Percentiles rank a stretch among this genome's conserved stretches.
Conservation (phyloP, 2,888 invertebrate genomes). For the Eretmocerus hayati region DNA sequence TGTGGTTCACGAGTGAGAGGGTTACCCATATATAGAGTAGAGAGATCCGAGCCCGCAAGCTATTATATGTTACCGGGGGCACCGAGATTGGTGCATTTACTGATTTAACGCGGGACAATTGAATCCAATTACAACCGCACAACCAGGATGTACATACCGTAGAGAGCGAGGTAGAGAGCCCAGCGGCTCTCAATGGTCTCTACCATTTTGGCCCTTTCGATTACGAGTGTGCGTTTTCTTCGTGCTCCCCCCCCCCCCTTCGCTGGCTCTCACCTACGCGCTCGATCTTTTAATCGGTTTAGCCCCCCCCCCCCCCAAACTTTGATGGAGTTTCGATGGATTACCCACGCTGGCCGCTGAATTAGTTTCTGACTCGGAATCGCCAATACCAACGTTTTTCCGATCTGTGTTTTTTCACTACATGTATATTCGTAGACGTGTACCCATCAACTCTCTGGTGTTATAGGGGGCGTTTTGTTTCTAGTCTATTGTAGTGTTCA, state of each 20-base stretch:
- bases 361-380: neutral
- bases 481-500: too few species aligned
- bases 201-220: neutral
- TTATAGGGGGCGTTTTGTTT: too few species aligned
- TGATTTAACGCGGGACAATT: constrained; percentile 48
- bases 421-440: too few species aligned
- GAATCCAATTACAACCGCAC: constrained; percentile 47
- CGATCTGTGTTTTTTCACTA: too few species aligned
- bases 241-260: neutral
- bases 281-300: constrained; percentile 4
- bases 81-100: constrained; percentile 44
- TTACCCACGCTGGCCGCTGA: neutral
- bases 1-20: too few species aligned
- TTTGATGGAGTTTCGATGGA: constrained; percentile 5
- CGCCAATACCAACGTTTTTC: too few species aligned
- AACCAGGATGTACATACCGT: neutral
- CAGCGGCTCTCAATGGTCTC: constrained; percentile 4
- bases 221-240: neutral
- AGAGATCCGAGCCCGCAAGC: constrained; percentile 7
- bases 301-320: neutral
- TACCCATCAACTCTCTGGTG: too few species aligned
- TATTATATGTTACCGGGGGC: too few species aligned
- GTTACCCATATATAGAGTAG: too few species aligned
- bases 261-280: too few species aligned
- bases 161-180: too few species aligned